Evolutionary conservation across 2,113 vertebrate species (phyloP).

Genomic region (Pogonocichla stellata): DNA sequence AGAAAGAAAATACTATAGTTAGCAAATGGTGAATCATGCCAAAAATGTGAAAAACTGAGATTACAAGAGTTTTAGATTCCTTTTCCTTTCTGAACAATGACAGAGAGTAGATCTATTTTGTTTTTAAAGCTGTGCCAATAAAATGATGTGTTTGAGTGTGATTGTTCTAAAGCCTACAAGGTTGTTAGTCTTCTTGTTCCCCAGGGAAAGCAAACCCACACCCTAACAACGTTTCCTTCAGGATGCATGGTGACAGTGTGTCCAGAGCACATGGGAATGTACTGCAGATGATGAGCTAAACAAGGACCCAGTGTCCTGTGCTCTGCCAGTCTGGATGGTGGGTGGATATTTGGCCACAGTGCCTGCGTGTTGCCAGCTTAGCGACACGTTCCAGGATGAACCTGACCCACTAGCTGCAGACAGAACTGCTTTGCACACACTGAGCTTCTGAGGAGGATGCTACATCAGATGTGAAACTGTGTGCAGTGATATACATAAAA

Average conservation of each 20-base stretch:
- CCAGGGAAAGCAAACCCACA: not conserved
- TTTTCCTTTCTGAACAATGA: not conserved
- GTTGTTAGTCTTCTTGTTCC: not conserved
- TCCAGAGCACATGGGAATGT: not conserved
- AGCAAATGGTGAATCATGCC: not conserved
- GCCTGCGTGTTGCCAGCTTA: fast-evolving
- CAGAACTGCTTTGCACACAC: not conserved
- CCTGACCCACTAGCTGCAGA: not conserved
- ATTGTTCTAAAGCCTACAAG: not conserved
- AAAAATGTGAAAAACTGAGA: not conserved
- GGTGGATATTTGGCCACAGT: not conserved
- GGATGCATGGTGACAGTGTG: fast-evolving
- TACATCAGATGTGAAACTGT: not conserved
- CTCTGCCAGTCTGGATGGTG: not conserved
- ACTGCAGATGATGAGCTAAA: not conserved
- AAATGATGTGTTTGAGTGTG: not conserved
- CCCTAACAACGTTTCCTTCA: not conserved
- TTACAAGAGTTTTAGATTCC: not conserved
- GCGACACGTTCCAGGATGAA: not conserved
- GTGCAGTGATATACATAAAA: not conserved
- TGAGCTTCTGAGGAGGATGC: not conserved
- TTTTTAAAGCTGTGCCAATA: not conserved
- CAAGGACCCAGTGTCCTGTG: fast-evolving
- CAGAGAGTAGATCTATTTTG: not conserved
- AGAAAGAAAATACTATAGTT: not conserved